A percentile compares a stretch with the other conserved stretches of the same genome.
Conservation (phyloP, 2,888 invertebrate species). For the Oscheius sp. region DNA sequence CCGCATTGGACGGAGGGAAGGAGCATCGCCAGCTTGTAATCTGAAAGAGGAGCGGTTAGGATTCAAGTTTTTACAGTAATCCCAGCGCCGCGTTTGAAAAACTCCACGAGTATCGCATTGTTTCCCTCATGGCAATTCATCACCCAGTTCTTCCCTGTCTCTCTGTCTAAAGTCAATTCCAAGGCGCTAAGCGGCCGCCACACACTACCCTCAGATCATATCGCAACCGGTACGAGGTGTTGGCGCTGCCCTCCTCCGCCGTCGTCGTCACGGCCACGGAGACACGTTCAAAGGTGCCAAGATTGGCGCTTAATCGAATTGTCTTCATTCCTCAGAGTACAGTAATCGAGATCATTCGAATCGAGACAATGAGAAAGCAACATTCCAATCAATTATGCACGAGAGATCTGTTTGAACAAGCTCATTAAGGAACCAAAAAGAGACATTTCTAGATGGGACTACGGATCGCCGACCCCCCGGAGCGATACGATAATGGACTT, state of each 20-base stretch:
- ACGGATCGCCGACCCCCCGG: too few relatives aligned
- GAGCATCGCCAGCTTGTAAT: conserved; percentile 50
- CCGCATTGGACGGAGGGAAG: conserved; percentile 57
- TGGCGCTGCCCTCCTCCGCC: not conserved
- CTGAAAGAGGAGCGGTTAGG: conserved; percentile 38
- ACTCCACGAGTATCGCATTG: not conserved
- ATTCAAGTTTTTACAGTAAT: too few relatives aligned
- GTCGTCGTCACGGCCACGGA: too few relatives aligned
- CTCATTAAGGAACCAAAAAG: not conserved
- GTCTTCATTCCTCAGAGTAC: not conserved
- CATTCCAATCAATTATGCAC: conserved; percentile 21
- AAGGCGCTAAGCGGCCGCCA: conserved; percentile 25
- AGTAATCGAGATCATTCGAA: conserved; percentile 5
- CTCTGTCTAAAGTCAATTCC: conserved; percentile 7
- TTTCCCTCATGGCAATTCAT: not conserved
- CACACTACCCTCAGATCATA: conserved; percentile 12
- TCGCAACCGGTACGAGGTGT: conserved; percentile 18
- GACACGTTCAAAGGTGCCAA: conserved; percentile 28
- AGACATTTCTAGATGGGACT: too few relatives aligned
- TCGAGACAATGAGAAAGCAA: conserved; percentile 14
- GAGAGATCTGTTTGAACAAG: conserved; percentile 11
- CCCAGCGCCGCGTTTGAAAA: not conserved
- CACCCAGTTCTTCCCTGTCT: not conserved
- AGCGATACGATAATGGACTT: too few relatives aligned
- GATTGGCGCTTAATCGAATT: conserved; percentile 1